Conservation (phyloP, 2,888 invertebrate species). For the Dynastes maya region DNA sequence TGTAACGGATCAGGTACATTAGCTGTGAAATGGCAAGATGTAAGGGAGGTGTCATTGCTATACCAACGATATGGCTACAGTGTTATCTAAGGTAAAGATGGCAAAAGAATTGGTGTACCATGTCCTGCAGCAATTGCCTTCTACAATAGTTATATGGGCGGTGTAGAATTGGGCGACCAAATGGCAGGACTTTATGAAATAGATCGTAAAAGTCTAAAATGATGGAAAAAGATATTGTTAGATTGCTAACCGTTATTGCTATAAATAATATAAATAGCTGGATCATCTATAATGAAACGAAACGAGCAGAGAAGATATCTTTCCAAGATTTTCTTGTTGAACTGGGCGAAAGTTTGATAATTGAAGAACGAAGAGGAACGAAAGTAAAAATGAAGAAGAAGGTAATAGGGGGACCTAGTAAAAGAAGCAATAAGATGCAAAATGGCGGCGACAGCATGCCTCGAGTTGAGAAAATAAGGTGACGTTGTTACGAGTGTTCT, state of each 20-base stretch:
- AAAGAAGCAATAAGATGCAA: background rate
- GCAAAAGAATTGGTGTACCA: too few relatives aligned
- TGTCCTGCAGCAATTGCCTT: too few relatives aligned
- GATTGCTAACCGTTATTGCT: background rate
- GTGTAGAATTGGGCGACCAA: background rate
- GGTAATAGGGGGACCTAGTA: background rate
- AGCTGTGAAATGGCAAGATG: too few relatives aligned
- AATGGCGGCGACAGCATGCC: background rate
- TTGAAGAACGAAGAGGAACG: background rate
- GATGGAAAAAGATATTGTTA: background rate
- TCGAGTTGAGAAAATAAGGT: too few relatives aligned
- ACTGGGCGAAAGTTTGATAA: background rate
- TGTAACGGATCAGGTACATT: too few relatives aligned
- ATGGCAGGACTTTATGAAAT: background rate
- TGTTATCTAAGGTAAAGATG: too few relatives aligned
- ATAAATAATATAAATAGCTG: background rate
- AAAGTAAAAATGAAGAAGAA: background rate
- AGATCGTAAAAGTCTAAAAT: background rate
- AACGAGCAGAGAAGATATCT: background rate
- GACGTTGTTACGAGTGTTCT: too few relatives aligned
- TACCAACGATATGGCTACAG: too few relatives aligned
- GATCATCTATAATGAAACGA: too few relatives aligned
- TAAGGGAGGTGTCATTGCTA: too few relatives aligned
- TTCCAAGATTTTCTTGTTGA: background rate
- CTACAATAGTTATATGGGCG: background rate